A percentile compares a stretch with the other conserved stretches of the same genome.
These are phyloP conservation scores for Neuroscelio doddi DNA, from an alignment of 2,888 invertebrate species.

Conservation along the genomic window DNA sequence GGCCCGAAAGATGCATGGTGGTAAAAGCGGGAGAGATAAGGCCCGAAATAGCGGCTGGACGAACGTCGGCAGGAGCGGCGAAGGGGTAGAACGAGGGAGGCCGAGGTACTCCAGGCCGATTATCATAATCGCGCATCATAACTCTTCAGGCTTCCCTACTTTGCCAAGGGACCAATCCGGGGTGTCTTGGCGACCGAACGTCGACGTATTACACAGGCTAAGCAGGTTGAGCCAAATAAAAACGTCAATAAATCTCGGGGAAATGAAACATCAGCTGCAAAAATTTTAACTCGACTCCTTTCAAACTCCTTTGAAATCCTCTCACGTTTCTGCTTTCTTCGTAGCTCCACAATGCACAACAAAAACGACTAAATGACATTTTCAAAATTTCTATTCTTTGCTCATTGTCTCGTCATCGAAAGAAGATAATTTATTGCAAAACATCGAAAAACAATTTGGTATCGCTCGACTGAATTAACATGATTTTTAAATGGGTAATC, in stretches of 20 bases:
- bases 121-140: conserved; percentile 63
- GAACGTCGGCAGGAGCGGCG: not conserved
- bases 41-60: conserved; percentile 25
- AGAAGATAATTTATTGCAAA: no score
- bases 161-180: conserved; percentile 23
- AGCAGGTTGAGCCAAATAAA: conserved; percentile 1
- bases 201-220: conserved; percentile 6
- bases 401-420: no score
- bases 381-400: no score
- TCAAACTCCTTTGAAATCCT: no score
- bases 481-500: no score
- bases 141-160: conserved; percentile 51
- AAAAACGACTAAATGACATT: no score
- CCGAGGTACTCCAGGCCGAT: conserved; percentile 50
- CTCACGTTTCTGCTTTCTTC: no score
- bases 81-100: conserved; percentile 5
- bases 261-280: not conserved
- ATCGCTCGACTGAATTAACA: no score
- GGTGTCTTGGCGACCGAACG: conserved; percentile 1
- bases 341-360: no score
- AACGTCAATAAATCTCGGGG: conserved; percentile 7
- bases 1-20: conserved; percentile 43
- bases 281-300: not conserved
- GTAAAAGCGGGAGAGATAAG: conserved; percentile 43
- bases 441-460: no score